Percentiles rank a stretch among this genome's conserved stretches.
phyloP scores from a whole-genome alignment of 2,797 vertebrate species.

The Chanos chanos region DNA sequence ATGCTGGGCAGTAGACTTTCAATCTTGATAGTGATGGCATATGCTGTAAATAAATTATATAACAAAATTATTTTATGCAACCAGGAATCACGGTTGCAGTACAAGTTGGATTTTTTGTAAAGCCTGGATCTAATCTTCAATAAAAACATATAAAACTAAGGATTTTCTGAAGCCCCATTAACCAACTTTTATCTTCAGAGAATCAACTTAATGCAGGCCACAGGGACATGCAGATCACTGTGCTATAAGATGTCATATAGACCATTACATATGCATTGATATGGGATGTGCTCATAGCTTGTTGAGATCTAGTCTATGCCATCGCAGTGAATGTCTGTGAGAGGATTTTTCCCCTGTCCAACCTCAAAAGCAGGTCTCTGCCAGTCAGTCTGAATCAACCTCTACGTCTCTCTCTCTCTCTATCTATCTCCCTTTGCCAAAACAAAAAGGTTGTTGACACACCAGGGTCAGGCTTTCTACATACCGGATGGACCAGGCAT shows the following conservation, averaged over 20 bases:
- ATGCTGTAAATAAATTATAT: conserved; percentile 56
- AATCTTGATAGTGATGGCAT: conserved; percentile 47
- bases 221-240: no score
- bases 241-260: no score
- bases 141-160: neutral
- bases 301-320: no score
- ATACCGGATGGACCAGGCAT: neutral
- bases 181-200: no score
- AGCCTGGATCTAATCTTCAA: conserved; percentile 36
- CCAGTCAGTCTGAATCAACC: conserved; percentile 5
- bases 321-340: neutral
- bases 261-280: no score
- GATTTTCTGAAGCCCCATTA: no score
- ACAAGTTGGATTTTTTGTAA: conserved; percentile 58
- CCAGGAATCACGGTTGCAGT: conserved; percentile 51
- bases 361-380: neutral
- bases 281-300: no score
- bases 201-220: no score
- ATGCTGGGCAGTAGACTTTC: conserved; percentile 43
- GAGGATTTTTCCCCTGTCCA: neutral
- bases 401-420: conserved; percentile 30
- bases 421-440: neutral
- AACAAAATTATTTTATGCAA: conserved; percentile 67
- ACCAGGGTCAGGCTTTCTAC: neutral
- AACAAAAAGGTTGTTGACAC: conserved; percentile 28